Conservation (phyloP, 2,888 invertebrate species). For the Seira ritae region DNA sequence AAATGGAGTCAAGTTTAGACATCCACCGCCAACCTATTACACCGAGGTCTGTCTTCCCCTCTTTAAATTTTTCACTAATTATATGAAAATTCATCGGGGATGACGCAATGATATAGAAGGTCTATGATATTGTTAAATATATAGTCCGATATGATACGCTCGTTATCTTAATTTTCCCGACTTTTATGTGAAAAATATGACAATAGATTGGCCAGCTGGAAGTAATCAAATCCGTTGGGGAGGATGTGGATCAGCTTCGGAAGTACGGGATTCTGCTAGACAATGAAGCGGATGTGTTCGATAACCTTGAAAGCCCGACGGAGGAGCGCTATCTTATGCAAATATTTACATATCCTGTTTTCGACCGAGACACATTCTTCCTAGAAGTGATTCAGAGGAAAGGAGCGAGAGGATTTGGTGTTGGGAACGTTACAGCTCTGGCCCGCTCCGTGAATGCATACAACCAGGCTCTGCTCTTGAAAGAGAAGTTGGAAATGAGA, state of each 20-base stretch:
- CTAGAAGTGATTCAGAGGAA: conserved; percentile 77
- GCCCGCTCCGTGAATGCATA: conserved; percentile 76
- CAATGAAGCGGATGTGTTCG: conserved; percentile 75
- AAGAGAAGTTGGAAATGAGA: background rate
- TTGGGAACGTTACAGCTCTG: conserved; percentile 77
- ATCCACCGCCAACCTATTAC: conserved; percentile 76
- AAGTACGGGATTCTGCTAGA: conserved; percentile 76
- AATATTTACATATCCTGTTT: conserved; percentile 77
- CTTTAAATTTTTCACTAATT: conserved; percentile 11
- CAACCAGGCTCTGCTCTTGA: conserved; percentile 55
- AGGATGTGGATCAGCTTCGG: conserved; percentile 74
- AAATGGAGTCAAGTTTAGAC: conserved; percentile 75
- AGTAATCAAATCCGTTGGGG: conserved; percentile 75
- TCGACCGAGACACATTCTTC: conserved; percentile 77
- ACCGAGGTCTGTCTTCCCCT: conserved; percentile 74
- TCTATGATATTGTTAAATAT: no score
- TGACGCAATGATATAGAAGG: no score
- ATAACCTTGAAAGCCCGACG: conserved; percentile 42
- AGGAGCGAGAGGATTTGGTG: conserved; percentile 77
- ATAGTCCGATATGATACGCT: no score
- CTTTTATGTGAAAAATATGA: conserved; percentile 29
- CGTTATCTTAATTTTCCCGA: conserved; percentile 6
- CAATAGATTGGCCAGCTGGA: conserved; percentile 74
- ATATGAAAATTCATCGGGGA: no score
- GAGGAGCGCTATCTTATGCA: conserved; percentile 76